Conservation (phyloP, 2,113 vertebrate species). For the Cyanocitta stelleri region DNA sequence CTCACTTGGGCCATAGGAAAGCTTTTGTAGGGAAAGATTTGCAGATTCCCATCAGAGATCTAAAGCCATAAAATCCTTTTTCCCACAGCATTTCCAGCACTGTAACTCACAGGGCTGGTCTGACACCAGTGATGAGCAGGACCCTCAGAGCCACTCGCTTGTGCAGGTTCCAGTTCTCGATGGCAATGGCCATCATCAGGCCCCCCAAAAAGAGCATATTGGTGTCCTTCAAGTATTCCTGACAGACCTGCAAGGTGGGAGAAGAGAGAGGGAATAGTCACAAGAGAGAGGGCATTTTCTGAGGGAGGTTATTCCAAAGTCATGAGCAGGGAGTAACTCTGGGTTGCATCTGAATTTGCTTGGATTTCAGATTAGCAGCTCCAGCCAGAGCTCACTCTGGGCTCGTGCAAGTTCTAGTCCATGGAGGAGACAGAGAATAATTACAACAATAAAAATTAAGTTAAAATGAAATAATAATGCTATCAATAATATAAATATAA, state of each 20-base stretch:
- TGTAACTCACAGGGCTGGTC: constrained; percentile 86
- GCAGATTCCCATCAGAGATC: neutral
- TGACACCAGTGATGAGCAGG: constrained; percentile 83
- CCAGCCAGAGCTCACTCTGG: neutral
- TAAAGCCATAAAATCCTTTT: neutral
- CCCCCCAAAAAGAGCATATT: constrained; percentile 92
- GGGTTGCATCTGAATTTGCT: neutral
- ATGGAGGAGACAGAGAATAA: neutral
- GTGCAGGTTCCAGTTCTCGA: constrained; percentile 89
- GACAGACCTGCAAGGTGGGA: constrained; percentile 73
- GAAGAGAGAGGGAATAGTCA: neutral
- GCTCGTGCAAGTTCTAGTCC: neutral
- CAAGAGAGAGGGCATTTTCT: neutral
- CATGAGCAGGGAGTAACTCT: neutral
- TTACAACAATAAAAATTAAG: neutral
- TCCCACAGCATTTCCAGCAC: rapidly evolving
- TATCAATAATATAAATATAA: neutral
- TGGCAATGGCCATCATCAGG: constrained; percentile 84
- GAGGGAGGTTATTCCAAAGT: neutral
- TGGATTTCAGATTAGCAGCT: neutral
- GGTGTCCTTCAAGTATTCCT: constrained; percentile 85
- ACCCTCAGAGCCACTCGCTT: constrained; percentile 86
- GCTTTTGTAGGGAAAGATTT: neutral
- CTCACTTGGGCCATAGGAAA: neutral
- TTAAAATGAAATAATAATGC: neutral